Base-by-base conservation (phyloP, 2,797 vertebrate species). In the Clarias platycephalus region DNA sequence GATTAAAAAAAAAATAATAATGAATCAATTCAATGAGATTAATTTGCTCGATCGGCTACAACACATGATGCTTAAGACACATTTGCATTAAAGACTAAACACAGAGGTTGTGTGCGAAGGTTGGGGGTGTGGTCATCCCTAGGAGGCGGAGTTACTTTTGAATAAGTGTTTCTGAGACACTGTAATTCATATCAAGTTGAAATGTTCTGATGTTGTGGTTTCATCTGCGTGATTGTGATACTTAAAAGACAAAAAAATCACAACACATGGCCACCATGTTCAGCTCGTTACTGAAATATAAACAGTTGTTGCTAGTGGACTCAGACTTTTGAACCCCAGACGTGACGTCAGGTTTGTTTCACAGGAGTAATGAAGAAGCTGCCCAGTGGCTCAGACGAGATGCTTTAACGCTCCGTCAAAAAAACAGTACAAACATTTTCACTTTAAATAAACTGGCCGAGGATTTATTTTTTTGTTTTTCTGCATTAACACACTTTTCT, bases 291-390 rank as follows among this genome's bases (percentile, higher is more conserved):
- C 10, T 49, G 44, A 49, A 22, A 12, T 57, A 31, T 22, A 26
- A 15, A 9, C 34, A 26, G 58, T 18, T n/a, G 3, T 2, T 44
- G 24, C 7, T 9, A 10, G 24, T 5, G 9, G 58, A n/a, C 34
- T 62, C 58, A 44, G 37, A 79, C 60, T 26, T 44, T 26, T 26
- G 60, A 8, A 62, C 67, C 24, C 18, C 18, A 28, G 63, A 22
- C 62, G n/a, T 63, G 26, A 49, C 0, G 16, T 77, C 49, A 67
- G 7, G 44, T 12, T 77, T 0, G 37, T 83, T 94, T 95, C 94
- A 95, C 93, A 94, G 92, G 88, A 74, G 82, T 86, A 68, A 88
- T 87, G 85, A n/a, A 88, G 18, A 60, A 91, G 91, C 90, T 91
- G 88, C 88, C 74, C 16, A 64, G 18, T 83, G 91, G 90, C 91